A percentile compares a stretch with the other conserved stretches of the same genome.
phyloP scores from a whole-genome alignment of 2,888 invertebrate genomes.

The Eristalinus aeneus region DNA sequence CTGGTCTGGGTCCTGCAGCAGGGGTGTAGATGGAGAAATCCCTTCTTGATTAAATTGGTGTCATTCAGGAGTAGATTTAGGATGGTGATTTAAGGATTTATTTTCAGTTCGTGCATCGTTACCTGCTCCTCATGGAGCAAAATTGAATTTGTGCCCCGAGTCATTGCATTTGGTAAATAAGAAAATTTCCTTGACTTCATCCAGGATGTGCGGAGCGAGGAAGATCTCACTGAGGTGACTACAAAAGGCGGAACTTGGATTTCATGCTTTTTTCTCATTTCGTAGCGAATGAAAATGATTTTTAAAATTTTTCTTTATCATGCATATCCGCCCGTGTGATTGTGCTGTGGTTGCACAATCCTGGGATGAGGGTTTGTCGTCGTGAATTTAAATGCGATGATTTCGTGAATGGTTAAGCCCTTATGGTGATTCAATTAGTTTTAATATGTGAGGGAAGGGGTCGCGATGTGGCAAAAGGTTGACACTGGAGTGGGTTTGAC shows the following conservation, averaged over 20 bases:
- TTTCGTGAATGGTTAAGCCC: background rate
- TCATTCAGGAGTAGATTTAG: constrained; percentile 72
- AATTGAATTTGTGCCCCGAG: constrained; percentile 69
- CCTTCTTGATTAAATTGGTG: constrained; percentile 73
- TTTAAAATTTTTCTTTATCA: background rate
- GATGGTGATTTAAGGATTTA: constrained; percentile 72
- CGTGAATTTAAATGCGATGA: background rate
- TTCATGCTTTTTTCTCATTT: background rate
- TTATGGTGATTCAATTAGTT: background rate
- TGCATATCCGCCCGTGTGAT: constrained; percentile 19
- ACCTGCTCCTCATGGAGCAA: constrained; percentile 64
- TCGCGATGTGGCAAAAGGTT: background rate
- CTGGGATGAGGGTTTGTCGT: background rate
- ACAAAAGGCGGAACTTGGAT: constrained; percentile 29
- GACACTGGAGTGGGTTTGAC: too few species aligned
- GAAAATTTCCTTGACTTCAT: constrained; percentile 63
- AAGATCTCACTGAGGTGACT: background rate
- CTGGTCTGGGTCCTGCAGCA: background rate
- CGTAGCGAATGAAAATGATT: constrained; percentile 3
- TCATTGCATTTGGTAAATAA: constrained; percentile 70
- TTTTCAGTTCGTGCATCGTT: constrained; percentile 72
- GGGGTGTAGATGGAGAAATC: constrained; percentile 43
- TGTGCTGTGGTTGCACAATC: background rate
- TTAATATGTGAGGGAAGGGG: background rate
- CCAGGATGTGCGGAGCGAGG: background rate